Base-by-base conservation (phyloP, 2,113 vertebrate species). In the Ivindomyrus marchei region DNA sequence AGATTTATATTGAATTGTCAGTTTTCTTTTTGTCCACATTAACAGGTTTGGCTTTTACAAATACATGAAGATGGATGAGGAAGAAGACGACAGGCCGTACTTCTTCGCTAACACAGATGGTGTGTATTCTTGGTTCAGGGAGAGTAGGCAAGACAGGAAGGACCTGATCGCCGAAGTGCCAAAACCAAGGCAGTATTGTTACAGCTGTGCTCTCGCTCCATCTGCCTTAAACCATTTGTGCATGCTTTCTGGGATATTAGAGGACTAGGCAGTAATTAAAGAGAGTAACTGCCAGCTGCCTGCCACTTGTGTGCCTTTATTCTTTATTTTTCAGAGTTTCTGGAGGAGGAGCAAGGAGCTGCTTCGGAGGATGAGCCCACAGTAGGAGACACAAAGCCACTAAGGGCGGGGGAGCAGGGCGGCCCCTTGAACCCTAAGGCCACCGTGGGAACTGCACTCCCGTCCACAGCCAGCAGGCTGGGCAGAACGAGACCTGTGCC, bases 51-150 rank as follows among this genome's bases (percentile, higher is more conserved):
- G 98, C 2, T 99, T 99, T 93, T 99, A 99, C 92, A 99, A 98
- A 93, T 99, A 99, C 92, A 99, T 99, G 98, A 99, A 99, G 96
- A 98, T 99, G 98, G 98, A 99, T 93, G 97, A 97, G 90, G 97
- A 97, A 36, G 97, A 98, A 56, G 97, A 97, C 45, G 97, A 97
- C 92, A 94, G 96, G 90, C 96, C 97, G 0, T 98, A 99, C 92
- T 97, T 99, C 93, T 99, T 99, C 93, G 97, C 98, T 9, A 97
- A 94, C 92, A 74, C 97, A 3, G 97, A 98, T 88, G 97, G 98
- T 99, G 94, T 95, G 92, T 92, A 94, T 85, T 62, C n/a, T 42
- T 49, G 49, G 36, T 7, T 39, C 4, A 9, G 77, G 21, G 24
- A 84, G 77, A 21, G 17, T 42, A 58, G 77, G 24, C 53, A 80